Evolutionary conservation across 2,888 invertebrate species (phyloP).

Genomic region (Belgica antarctica): DNA sequence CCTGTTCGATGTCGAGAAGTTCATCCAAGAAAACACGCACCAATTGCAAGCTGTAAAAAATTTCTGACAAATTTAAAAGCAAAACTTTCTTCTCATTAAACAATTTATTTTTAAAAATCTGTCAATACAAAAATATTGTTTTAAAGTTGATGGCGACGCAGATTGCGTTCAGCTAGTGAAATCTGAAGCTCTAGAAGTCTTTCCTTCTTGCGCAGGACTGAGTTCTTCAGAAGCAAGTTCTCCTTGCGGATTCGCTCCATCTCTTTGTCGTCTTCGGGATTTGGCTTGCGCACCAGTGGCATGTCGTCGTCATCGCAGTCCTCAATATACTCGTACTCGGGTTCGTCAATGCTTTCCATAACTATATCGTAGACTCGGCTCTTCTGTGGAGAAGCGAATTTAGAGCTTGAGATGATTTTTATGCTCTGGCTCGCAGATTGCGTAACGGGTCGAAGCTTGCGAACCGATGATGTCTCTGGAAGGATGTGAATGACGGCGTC

Average conservation of each 20-base stretch:
- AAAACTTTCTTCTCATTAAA: not conserved
- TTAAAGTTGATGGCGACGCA: conserved; percentile 30
- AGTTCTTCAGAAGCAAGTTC: conserved; percentile 26
- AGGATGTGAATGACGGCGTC: not conserved
- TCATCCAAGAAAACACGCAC: conserved; percentile 1
- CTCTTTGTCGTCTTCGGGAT: not conserved
- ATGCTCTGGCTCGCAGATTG: not conserved
- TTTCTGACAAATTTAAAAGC: not conserved
- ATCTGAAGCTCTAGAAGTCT: conserved; percentile 33
- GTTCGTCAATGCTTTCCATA: conserved; percentile 1
- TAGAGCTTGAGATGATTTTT: not conserved
- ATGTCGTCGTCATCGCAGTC: not conserved
- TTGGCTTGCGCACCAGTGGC: too few relatives aligned
- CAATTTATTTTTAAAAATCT: not conserved
- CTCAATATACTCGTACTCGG: not conserved
- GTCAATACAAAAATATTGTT: not conserved
- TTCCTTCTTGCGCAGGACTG: conserved; percentile 29
- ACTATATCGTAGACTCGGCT: not conserved
- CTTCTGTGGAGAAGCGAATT: not conserved
- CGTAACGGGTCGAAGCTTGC: too few relatives aligned
- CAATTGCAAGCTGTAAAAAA: not conserved
- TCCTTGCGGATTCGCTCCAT: conserved; percentile 16
- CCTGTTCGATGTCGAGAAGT: conserved; percentile 29
- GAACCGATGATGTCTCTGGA: too few relatives aligned
- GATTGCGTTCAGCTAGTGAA: conserved; percentile 30